Conservation (phyloP, 2,888 invertebrate genomes). For the Athrips mouffetella region DNA sequence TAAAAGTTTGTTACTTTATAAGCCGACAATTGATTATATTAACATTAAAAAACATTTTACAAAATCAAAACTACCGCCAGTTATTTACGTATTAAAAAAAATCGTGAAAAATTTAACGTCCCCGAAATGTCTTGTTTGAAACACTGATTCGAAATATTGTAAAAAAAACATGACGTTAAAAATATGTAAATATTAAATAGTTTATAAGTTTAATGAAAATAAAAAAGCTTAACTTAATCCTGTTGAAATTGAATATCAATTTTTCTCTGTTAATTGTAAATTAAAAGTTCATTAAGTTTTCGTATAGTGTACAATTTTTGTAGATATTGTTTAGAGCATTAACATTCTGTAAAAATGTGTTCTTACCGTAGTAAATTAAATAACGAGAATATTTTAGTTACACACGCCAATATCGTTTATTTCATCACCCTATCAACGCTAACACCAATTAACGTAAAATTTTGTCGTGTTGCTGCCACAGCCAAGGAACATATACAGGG, state of each 20-base stretch:
- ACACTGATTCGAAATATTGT: conserved; percentile 50
- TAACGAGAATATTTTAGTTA: conserved; percentile 79
- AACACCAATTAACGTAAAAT: not conserved
- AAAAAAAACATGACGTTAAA: conserved; percentile 60
- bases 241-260: conserved; percentile 74
- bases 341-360: conserved; percentile 80
- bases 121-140: conserved; percentile 14
- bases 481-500: too few species aligned
- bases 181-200: conserved; percentile 66
- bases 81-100: not conserved
- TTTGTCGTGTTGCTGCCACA: too few species aligned
- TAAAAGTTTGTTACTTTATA: conserved; percentile 34
- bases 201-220: conserved; percentile 49
- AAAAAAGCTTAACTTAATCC: conserved; percentile 70
- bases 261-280: conserved; percentile 74
- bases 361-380: conserved; percentile 79
- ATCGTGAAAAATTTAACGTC: conserved; percentile 8
- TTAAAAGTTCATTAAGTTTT: conserved; percentile 70
- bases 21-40: not conserved
- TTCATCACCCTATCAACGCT: conserved; percentile 25
- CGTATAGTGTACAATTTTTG: conserved; percentile 78
- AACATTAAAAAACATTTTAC: not conserved
- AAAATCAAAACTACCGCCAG: not conserved
- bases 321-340: conserved; percentile 75
- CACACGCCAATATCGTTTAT: conserved; percentile 60